These are phyloP conservation scores for Stomatorhinus walkeri DNA, from an alignment of 2,797 vertebrate genomes.

Conservation along the genomic window DNA sequence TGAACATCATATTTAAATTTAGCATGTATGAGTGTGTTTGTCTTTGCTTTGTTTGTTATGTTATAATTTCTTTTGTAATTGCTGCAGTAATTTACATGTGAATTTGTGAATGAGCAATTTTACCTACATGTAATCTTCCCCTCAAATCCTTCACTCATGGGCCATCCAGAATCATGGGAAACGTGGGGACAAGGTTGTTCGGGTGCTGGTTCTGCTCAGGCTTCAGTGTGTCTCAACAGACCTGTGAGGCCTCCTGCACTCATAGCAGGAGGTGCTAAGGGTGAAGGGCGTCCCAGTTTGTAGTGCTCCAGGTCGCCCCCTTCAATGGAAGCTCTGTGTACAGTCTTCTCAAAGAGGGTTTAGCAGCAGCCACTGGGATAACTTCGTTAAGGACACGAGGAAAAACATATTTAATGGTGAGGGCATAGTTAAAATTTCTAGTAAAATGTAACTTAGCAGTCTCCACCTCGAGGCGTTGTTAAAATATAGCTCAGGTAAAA, in stretches of 20 bases:
- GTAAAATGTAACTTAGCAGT: neutral
- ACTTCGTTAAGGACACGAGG: neutral
- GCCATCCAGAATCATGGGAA: neutral
- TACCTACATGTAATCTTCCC: neutral
- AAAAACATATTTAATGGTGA: neutral
- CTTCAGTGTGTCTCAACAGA: neutral
- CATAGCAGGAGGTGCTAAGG: neutral
- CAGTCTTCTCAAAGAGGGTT: neutral
- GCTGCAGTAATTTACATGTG: neutral
- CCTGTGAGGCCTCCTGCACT: neutral
- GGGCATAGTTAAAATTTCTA: neutral
- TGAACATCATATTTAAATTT: neutral
- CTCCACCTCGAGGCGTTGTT: neutral
- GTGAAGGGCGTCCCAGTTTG: neutral
- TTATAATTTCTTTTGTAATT: neutral
- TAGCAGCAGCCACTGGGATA: neutral
- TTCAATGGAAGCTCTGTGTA: neutral
- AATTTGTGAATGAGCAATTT: neutral
- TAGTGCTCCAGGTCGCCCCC: neutral
- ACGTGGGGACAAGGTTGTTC: neutral
- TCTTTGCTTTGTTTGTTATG: neutral
- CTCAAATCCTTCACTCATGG: neutral
- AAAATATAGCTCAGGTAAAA: neutral
- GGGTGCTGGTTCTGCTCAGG: neutral
- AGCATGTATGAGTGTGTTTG: neutral